Conservation (phyloP, 2,797 vertebrate species). For the Anisognathus igniventris region DNA sequence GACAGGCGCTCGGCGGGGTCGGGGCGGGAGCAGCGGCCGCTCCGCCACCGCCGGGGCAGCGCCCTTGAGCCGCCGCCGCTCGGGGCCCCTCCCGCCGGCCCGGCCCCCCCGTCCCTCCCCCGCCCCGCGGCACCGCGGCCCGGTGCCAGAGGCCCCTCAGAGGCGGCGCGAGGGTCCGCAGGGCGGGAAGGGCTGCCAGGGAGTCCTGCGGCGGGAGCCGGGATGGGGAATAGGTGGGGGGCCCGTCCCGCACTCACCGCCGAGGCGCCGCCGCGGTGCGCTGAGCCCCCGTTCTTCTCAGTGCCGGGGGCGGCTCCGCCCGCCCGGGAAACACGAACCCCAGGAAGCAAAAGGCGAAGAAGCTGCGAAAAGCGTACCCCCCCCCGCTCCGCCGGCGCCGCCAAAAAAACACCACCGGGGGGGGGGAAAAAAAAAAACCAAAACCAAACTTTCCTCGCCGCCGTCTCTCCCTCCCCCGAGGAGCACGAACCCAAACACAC, state of each 20-base stretch:
- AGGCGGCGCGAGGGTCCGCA: neutral
- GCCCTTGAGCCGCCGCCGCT: neutral
- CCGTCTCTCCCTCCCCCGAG: constrained; percentile 70
- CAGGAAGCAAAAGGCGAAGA: neutral
- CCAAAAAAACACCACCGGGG: neutral
- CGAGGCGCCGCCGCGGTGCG: constrained; percentile 16
- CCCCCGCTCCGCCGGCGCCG: neutral
- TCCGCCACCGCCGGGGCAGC: neutral
- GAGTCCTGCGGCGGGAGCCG: neutral
- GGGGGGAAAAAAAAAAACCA: neutral
- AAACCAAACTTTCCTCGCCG: constrained; percentile 74
- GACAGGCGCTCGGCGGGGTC: neutral
- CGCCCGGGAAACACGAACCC: neutral
- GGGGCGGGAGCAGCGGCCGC: neutral
- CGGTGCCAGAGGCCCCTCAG: neutral
- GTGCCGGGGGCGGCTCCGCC: constrained; percentile 39
- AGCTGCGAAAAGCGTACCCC: neutral
- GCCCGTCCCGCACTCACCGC: constrained; percentile 43
- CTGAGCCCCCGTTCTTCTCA: constrained; percentile 3
- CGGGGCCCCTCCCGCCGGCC: neutral
- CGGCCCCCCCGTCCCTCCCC: neutral
- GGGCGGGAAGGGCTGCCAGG: neutral
- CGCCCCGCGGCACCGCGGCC: neutral
- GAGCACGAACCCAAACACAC: constrained; percentile 79
- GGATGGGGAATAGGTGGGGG: no score